A percentile compares a stretch with the other conserved stretches of the same genome.
These are phyloP conservation scores for Psilopogon haemacephalus DNA, from an alignment of 2,113 vertebrate species.

Conservation along the genomic window DNA sequence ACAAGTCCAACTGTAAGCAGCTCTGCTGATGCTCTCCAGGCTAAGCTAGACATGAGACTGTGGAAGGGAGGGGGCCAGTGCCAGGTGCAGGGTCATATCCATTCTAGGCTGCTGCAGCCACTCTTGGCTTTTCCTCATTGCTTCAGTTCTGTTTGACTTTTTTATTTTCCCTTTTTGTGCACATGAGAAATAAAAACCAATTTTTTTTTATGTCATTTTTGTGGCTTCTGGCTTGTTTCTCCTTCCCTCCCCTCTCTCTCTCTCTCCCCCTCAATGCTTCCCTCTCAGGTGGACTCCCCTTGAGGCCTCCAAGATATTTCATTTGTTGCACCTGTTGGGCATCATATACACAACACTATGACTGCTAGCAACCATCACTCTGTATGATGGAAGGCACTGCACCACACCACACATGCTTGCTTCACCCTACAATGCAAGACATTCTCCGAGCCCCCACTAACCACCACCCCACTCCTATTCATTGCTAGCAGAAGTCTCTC, in stretches of 20 bases:
- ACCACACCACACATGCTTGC: neutral
- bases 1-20: neutral
- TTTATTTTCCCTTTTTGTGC: constrained; percentile 78
- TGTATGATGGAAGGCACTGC: fast-evolving
- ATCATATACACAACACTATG: neutral
- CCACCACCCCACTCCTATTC: fast-evolving
- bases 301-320: neutral
- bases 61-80: neutral
- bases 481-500: neutral
- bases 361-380: neutral
- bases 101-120: constrained; percentile 78
- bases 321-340: neutral
- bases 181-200: constrained; percentile 90
- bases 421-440: neutral
- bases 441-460: neutral
- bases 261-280: neutral
- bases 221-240: constrained; percentile 65
- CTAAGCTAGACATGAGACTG: neutral
- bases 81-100: constrained; percentile 32
- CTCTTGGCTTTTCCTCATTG: constrained; percentile 82
- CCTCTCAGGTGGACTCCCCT: neutral
- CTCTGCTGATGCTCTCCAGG: neutral
- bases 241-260: neutral
- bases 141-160: constrained; percentile 81
- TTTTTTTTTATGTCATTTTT: constrained; percentile 81